Evolutionary conservation across 2,797 vertebrate genomes (phyloP).

Genomic region (Rhadinocentrus ornatus): DNA sequence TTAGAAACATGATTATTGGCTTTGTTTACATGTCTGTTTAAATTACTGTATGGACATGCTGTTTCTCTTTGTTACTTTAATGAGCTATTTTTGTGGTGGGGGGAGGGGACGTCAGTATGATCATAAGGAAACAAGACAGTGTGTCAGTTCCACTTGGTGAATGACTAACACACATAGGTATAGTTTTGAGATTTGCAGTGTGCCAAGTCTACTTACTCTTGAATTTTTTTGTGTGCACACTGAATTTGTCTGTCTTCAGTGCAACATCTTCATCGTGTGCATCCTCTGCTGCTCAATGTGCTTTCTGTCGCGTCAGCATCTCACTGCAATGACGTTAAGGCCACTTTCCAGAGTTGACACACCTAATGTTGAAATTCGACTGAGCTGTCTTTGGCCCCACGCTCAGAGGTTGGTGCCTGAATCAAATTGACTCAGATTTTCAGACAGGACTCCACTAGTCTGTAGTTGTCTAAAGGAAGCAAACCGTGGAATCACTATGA

Average conservation of each 20-base stretch:
- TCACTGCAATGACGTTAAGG: conserved; percentile 1
- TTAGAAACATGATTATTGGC: conserved; percentile 25
- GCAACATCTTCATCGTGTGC: background rate
- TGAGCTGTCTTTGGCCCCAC: too few species aligned
- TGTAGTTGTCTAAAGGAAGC: conserved; percentile 49
- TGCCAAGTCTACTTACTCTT: background rate
- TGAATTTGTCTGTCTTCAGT: too few species aligned
- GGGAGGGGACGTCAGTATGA: background rate
- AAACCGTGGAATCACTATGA: conserved; percentile 69
- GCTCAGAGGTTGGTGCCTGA: conserved; percentile 32
- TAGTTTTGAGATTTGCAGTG: background rate
- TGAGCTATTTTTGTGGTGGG: background rate
- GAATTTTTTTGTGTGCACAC: too few species aligned
- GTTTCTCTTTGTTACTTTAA: background rate
- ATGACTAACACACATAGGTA: background rate
- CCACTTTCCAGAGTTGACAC: background rate
- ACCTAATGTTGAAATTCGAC: background rate
- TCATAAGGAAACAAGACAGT: background rate
- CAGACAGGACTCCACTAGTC: conserved; percentile 50
- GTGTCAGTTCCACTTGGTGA: background rate
- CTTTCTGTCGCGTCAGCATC: background rate
- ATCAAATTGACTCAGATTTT: conserved; percentile 63
- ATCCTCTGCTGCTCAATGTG: background rate
- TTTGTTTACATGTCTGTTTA: conserved; percentile 22
- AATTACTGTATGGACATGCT: background rate